Base-by-base conservation (phyloP, 2,113 vertebrate genomes). In the Plecotus auritus region DNA sequence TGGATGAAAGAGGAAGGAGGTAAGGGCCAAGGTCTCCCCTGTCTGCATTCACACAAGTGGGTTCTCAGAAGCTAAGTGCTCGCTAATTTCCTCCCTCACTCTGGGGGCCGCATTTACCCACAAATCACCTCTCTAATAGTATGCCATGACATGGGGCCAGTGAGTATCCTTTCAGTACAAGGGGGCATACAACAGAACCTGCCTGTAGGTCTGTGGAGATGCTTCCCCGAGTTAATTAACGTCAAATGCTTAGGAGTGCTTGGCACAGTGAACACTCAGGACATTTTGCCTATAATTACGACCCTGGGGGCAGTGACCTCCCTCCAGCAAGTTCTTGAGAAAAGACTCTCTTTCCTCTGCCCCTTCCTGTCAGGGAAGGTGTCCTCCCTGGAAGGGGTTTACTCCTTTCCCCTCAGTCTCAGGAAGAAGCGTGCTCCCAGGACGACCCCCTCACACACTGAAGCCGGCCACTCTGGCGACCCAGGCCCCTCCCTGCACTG, bases 401-500 rank as follows among this genome's bases (percentile, higher is more conserved):
- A 7, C 20, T 9, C 45, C n/a, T 51, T 35, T 3, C 76, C 18
- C 22, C 26, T 47, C 35, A 5, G 20, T 42, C 47, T 92, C 45
- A 20, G 42, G 61, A n/a, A 1, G 9, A 51, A 18, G 35, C 54
- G 0, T 0, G 22, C 14, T 26, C 77, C 32, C 13, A 26, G 22
- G 40, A 49, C 2, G 12, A 35, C 17, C 32, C 18, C 40, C 35
- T 45, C 42, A 11, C 32, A 6, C 30, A 28, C 35, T 2, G 10
- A 37, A 3, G 9, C 0, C 0, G 30, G 26, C 14, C 9, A 5
- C 10, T 77, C 54, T 9, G n/a, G 7, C 0, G 49, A 20, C 40
- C 16, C 16, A 7, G 6, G 22, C 20, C 13, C 26, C 0, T 0
- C 42, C 30, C 28, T 0, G 51, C 28, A 2, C 20, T 4, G 10